Evolutionary conservation across 2,113 vertebrate genomes (phyloP), one percentile per base, ranked within the genome.

Genomic region (Ciconia stormi): DNA sequence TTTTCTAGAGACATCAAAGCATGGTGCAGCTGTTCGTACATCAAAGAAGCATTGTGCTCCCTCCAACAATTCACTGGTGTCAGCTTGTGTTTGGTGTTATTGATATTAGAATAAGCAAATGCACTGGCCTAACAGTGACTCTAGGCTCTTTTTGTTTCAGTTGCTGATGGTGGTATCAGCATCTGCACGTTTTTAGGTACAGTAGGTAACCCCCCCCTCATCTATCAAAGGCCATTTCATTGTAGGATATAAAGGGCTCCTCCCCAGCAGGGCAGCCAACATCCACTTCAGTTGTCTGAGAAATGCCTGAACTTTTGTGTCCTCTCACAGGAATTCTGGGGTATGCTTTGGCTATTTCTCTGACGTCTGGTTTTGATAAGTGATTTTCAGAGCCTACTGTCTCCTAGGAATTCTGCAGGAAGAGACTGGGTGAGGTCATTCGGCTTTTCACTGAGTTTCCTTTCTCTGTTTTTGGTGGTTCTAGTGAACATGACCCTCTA

Each of bases 361-460:
- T 96, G 78, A 93, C 50, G 96, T 97, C 98, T 98, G 97, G 91
- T 98, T 98, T 97, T 97, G 97, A 97, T 98, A 98, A 98, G 96
- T 55, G 93, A 95, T 90, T 91, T 98, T 95, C 95, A 95, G 97
- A 97, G 92, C 96, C 93, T 88, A 84, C 89, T 91, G 97, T 97
- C 98, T 98, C 98, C 94, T 93, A 98, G 96, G 98, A 97, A 97
- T 97, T 95, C 78, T 94, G 95, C 95, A 67, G 92, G 93, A 96
- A 94, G 93, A 96, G 97, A 88, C 84, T 50, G 81, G 95, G 94
- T 98, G 98, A 98, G 97, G 95, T 98, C 98, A 98, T 92, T 82
- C 73, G 55, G 90, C 95, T 97, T 98, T 97, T 92, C 71, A 82
- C 90, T 85, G 95, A 94, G 61, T 96, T 97, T 98, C 90, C 98